phyloP scores from a whole-genome alignment of 2,113 vertebrate species.

The Lampris incognitus region DNA sequence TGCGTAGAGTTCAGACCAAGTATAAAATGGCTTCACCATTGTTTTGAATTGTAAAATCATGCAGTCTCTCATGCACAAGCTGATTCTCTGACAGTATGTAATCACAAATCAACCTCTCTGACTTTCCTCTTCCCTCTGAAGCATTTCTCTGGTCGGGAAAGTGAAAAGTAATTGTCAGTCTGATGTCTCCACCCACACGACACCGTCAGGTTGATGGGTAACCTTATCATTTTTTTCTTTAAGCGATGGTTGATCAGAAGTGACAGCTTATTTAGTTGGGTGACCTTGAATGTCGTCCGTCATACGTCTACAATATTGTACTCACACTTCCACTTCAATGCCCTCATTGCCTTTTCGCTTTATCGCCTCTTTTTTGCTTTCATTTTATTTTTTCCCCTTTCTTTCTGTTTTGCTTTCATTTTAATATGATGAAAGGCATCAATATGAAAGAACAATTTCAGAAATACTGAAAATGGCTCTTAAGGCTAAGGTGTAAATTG shows the following conservation, averaged over 20 bases:
- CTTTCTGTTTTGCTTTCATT: not conserved
- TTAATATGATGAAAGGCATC: not conserved
- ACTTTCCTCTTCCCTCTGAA: too few relatives aligned
- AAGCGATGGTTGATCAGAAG: constrained; percentile 9
- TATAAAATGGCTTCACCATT: too few relatives aligned
- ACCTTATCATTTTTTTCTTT: not conserved
- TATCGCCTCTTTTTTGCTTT: not conserved
- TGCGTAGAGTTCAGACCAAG: too few relatives aligned
- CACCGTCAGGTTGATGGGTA: not conserved
- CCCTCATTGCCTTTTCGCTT: not conserved
- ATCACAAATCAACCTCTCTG: too few relatives aligned
- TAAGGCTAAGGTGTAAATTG: not conserved
- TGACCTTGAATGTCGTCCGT: constrained; percentile 38
- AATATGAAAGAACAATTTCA: not conserved
- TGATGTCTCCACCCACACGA: not conserved
- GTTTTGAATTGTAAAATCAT: too few relatives aligned
- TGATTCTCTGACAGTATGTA: too few relatives aligned
- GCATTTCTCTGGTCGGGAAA: too few relatives aligned
- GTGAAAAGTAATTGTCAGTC: too few relatives aligned
- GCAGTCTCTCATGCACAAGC: too few relatives aligned
- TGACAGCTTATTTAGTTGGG: not conserved
- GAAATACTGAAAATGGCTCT: not conserved
- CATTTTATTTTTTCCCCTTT: not conserved
- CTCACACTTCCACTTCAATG: constrained; percentile 12
- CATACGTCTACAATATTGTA: not conserved